Evolutionary conservation across 2,797 vertebrate species (phyloP).

Genomic region (Takifugu ocellatus): DNA sequence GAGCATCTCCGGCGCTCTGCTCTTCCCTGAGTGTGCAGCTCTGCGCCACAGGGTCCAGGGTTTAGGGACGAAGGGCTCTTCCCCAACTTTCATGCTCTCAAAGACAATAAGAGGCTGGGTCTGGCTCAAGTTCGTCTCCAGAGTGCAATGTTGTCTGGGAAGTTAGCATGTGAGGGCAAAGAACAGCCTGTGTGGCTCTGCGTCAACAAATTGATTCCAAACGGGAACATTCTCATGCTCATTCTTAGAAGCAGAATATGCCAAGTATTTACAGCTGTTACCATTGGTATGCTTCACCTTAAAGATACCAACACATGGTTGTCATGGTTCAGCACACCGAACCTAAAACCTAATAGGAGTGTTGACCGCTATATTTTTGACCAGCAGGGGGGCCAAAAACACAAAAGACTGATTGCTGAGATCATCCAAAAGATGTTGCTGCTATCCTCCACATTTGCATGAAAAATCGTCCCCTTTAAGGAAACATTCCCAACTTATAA

Average conservation of each 20-base stretch:
- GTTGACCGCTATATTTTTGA: not conserved
- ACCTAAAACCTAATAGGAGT: too few relatives aligned
- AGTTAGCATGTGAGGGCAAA: slow-evolving; percentile 52
- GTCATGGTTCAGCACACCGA: not conserved
- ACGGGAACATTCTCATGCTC: slow-evolving; percentile 33
- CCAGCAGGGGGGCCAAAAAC: not conserved
- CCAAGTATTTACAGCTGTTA: too few relatives aligned
- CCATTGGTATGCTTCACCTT: not conserved
- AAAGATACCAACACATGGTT: not conserved
- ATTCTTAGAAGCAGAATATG: too few relatives aligned
- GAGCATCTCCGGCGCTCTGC: slow-evolving; percentile 20
- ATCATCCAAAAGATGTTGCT: not conserved
- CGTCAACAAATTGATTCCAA: slow-evolving; percentile 11
- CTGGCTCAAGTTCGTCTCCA: slow-evolving; percentile 53
- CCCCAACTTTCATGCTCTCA: slow-evolving; percentile 76
- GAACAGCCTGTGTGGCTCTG: slow-evolving; percentile 55
- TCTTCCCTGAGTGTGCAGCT: slow-evolving; percentile 42
- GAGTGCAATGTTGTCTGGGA: slow-evolving; percentile 62
- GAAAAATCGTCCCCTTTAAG: slow-evolving; percentile 12
- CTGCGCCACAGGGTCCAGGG: slow-evolving; percentile 59
- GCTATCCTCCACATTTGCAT: slow-evolving; percentile 1
- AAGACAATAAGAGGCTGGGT: slow-evolving; percentile 72
- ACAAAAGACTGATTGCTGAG: not conserved
- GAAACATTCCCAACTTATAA: slow-evolving; percentile 18
- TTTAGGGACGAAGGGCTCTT: slow-evolving; percentile 64